These are phyloP conservation scores for Camptogramma bilineatum DNA, from an alignment of 2,888 invertebrate genomes.

Conservation along the genomic window DNA sequence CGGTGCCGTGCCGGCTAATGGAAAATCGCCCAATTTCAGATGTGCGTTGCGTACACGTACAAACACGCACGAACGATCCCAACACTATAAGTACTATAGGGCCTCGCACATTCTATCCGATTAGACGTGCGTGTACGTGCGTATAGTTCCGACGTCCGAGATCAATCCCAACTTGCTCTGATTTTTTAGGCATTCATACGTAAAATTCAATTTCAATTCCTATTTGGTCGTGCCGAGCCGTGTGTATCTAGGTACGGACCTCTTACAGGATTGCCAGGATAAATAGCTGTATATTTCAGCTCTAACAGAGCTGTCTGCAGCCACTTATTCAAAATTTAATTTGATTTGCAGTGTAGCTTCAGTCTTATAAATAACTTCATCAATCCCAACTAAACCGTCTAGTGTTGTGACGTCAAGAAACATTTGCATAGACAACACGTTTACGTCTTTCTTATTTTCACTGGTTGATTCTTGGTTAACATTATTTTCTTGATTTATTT, in stretches of 20 bases:
- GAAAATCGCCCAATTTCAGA: no score
- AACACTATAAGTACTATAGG: no score
- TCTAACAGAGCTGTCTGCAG: constrained; percentile 60
- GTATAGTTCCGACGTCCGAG: no score
- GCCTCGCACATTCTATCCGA: no score
- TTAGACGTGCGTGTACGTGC: no score
- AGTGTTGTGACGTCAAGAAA: constrained; percentile 14
- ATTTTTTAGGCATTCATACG: neutral
- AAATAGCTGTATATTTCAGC: constrained; percentile 79
- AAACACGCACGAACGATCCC: no score
- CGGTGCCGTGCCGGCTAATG: no score
- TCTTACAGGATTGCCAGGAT: constrained; percentile 65
- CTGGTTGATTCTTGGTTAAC: no score
- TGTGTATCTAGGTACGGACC: constrained; percentile 50
- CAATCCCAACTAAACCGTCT: constrained; percentile 27
- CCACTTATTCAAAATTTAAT: constrained; percentile 73
- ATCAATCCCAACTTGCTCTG: no score
- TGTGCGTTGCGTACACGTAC: no score
- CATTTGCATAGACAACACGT: neutral
- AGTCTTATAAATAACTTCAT: constrained; percentile 33
- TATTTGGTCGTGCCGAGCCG: constrained; percentile 5
- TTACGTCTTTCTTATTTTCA: neutral
- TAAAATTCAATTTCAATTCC: neutral
- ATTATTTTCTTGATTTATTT: no score
- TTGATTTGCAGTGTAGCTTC: constrained; percentile 47